Base-by-base conservation (phyloP, 2,888 invertebrate genomes). In the Pterostichus niger region DNA sequence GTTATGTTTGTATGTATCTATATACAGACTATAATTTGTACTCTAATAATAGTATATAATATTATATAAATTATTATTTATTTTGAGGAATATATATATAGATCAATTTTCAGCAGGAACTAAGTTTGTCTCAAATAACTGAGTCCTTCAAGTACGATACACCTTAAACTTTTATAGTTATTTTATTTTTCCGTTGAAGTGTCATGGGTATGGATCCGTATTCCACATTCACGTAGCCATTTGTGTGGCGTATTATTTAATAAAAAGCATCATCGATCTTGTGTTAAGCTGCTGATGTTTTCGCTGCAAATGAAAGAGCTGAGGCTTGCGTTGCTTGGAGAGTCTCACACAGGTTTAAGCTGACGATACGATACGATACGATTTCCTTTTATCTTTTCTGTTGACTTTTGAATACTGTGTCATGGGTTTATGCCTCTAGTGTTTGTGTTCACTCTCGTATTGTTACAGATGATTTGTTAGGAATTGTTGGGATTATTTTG, bases 251-350 rank as follows among this genome's bases (percentile, higher is more conserved):
- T 64, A 64, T 64, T 64, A 64, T 64, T 64, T 64, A 64, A 64
- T 64, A 64, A 64, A 64, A 64, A 64, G 64, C 64, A 64, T 64
- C 64, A 64, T 64, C 64, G 64, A 64, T 64, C 64, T 64, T 64
- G 13, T 11, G 64, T 64, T 64, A 64, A 64, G 64, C 64, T 35
- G 64, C 64, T 4, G 64, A 13, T 35, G 64, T 64, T 64, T 64
- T 59, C 59, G n/a, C 64, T 64, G 64, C 64, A 64, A 64, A 64
- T 64, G 64, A 64, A 64, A 35, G 49, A 49, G 33, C 35, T 33
- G 33, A 35, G 35, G 64, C 64, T 9, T 40, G 40, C 9, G 40
- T 9, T 40, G 40, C 7, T 9, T 40, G 40, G 40, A 40, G 40
- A 40, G 3, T 40, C 9, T 40, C 40, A 9, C 40, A 40, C 40